Conservation (phyloP, 2,888 invertebrate genomes). For the Chloroclysta siterata region DNA sequence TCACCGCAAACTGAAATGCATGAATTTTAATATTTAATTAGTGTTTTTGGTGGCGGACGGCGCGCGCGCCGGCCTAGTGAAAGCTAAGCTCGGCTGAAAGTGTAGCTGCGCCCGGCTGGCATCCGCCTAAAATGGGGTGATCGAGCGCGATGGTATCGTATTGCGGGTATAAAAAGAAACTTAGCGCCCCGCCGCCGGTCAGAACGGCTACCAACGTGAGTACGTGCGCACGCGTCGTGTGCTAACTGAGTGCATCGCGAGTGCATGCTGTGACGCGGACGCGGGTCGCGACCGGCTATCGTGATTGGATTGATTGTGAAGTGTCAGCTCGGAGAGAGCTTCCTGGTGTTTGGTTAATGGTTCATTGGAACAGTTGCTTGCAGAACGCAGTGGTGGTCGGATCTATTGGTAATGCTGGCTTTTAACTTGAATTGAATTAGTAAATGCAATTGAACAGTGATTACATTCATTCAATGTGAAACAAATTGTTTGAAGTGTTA, state of each 20-base stretch:
- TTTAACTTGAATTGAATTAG: constrained; percentile 17
- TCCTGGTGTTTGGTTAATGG: constrained; percentile 64
- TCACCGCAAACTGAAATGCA: constrained; percentile 33
- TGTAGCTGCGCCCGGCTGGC: constrained; percentile 71
- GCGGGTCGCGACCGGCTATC: constrained; percentile 53
- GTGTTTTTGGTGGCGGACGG: constrained; percentile 32
- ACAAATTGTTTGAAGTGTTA: constrained; percentile 11
- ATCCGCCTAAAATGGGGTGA: constrained; percentile 85
- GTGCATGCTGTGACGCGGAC: constrained; percentile 48
- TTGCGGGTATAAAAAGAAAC: constrained; percentile 92
- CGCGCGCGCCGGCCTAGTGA: constrained; percentile 71
- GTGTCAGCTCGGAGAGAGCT: constrained; percentile 57
- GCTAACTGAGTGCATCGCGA: constrained; percentile 68
- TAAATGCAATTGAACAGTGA: constrained; percentile 31
- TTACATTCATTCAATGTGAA: constrained; percentile 13
- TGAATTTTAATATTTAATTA: constrained; percentile 24
- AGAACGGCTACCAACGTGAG: constrained; percentile 99
- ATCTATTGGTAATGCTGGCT: constrained; percentile 38
- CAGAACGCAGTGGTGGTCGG: constrained; percentile 44
- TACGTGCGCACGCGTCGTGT: constrained; percentile 78
- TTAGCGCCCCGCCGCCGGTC: constrained; percentile 90
- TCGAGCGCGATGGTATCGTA: constrained; percentile 87
- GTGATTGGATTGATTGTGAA: constrained; percentile 77
- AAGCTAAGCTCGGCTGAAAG: constrained; percentile 82
- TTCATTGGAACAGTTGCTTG: constrained; percentile 48